Conservation (phyloP, 2,888 invertebrate species). For the Eumerus sabulonum region DNA sequence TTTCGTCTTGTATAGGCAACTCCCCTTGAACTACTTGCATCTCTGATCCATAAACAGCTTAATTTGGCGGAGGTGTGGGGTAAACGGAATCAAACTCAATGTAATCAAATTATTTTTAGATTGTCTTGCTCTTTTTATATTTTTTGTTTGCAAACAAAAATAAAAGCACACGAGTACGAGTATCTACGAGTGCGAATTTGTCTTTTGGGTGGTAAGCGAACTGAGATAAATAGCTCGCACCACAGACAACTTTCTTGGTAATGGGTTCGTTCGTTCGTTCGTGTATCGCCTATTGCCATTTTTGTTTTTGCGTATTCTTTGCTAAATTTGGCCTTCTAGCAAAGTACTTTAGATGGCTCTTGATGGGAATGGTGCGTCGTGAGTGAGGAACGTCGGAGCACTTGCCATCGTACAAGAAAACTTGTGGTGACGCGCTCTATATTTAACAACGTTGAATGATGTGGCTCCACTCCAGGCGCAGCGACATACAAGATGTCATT, state of each 20-base stretch:
- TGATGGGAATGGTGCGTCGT: neutral
- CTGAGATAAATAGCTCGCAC: slow-evolving; percentile 45
- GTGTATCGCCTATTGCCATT: slow-evolving; percentile 26
- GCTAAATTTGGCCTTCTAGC: slow-evolving; percentile 62
- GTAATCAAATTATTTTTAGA: slow-evolving; percentile 64
- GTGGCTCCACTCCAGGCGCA: slow-evolving; percentile 33
- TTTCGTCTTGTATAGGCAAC: neutral
- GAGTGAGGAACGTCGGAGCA: neutral
- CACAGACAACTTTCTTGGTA: slow-evolving; percentile 54
- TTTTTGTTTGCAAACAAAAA: slow-evolving; percentile 3
- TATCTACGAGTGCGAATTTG: slow-evolving; percentile 29
- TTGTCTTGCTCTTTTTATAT: no score
- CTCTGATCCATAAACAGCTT: slow-evolving; percentile 45
- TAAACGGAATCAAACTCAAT: slow-evolving; percentile 35
- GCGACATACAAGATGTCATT: slow-evolving; percentile 42
- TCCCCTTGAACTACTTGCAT: slow-evolving; percentile 66
- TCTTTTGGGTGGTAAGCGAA: slow-evolving; percentile 28
- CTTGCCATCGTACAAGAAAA: neutral
- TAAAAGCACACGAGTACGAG: slow-evolving; percentile 4
- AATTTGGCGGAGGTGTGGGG: slow-evolving; percentile 29
- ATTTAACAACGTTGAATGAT: slow-evolving; percentile 18
- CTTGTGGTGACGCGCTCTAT: slow-evolving; percentile 13
- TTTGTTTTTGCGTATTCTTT: slow-evolving; percentile 2
- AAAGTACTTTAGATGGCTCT: slow-evolving; percentile 31
- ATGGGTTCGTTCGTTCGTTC: slow-evolving; percentile 32